A percentile compares a stretch with the other conserved stretches of the same genome.
Conservation (phyloP, 1,140 invertebrate species). For the Caenorhabditis tropicalis region DNA sequence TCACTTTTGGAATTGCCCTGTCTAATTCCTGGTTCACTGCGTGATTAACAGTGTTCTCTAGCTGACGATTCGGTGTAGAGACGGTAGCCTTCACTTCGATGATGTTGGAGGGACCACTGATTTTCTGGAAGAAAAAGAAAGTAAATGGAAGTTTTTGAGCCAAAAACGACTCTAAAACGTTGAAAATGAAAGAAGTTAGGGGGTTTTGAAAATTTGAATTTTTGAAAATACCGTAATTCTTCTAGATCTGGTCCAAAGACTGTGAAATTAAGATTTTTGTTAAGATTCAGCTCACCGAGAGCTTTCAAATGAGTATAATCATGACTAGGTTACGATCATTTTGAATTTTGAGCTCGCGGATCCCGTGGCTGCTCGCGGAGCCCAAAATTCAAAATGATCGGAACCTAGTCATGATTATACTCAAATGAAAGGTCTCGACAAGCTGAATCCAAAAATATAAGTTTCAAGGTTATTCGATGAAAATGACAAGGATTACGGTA, state of each 20-base stretch:
- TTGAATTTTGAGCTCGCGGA: too few species aligned
- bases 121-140: background rate
- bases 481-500: too few species aligned
- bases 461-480: too few species aligned
- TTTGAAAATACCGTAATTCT: background rate
- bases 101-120: constrained; percentile 23
- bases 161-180: background rate
- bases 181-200: background rate
- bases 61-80: constrained; percentile 16
- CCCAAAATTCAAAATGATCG: too few species aligned
- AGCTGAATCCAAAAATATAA: too few species aligned
- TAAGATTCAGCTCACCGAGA: too few species aligned
- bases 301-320: too few species aligned
- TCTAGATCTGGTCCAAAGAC: background rate
- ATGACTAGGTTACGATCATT: too few species aligned
- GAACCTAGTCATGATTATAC: too few species aligned
- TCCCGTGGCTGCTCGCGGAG: too few species aligned
- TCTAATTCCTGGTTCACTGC: constrained; percentile 39
- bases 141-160: background rate
- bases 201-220: background rate
- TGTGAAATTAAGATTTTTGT: background rate
- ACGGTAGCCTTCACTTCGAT: constrained; percentile 48
- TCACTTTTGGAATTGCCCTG: constrained; percentile 40
- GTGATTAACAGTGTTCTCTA: constrained; percentile 31
- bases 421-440: too few species aligned